Evolutionary conservation across 1,140 invertebrate genomes (phyloP).

Genomic region (Phortica variegata): DNA sequence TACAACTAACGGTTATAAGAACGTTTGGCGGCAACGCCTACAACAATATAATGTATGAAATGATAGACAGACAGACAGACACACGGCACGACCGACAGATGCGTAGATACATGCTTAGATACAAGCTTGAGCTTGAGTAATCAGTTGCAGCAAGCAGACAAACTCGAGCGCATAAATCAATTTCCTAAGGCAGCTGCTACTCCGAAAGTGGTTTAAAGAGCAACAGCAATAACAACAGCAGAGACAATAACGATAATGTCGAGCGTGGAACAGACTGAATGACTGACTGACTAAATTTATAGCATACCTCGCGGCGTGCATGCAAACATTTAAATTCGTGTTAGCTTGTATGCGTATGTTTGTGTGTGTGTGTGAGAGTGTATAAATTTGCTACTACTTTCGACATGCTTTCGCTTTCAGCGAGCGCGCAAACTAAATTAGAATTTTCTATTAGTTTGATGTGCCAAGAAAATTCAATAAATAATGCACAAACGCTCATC

Average conservation of each 20-base stretch:
- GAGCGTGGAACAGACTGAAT: too few species aligned
- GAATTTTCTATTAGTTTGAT: slow-evolving; percentile 39
- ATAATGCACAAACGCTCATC: slow-evolving; percentile 18
- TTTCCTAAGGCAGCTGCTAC: slow-evolving; percentile 18
- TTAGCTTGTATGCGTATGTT: neutral
- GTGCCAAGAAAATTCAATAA: slow-evolving; percentile 38
- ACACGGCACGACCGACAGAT: too few species aligned
- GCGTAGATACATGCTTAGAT: too few species aligned
- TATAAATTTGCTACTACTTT: too few species aligned
- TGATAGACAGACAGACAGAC: too few species aligned
- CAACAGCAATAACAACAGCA: neutral
- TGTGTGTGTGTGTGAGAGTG: neutral
- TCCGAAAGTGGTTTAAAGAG: too few species aligned
- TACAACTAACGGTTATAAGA: too few species aligned
- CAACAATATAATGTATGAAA: too few species aligned
- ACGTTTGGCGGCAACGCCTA: slow-evolving; percentile 2
- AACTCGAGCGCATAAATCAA: slow-evolving; percentile 25
- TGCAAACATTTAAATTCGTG: neutral
- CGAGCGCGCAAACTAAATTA: slow-evolving; percentile 25
- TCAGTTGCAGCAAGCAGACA: neutral
- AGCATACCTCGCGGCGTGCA: slow-evolving; percentile 14
- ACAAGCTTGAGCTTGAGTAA: too few species aligned
- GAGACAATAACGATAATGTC: neutral
- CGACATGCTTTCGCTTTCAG: too few species aligned
- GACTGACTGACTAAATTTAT: slow-evolving; percentile 17